These are phyloP conservation scores for Drosophila sechellia DNA, from an alignment of 1,140 invertebrate genomes.

Conservation along the genomic window DNA sequence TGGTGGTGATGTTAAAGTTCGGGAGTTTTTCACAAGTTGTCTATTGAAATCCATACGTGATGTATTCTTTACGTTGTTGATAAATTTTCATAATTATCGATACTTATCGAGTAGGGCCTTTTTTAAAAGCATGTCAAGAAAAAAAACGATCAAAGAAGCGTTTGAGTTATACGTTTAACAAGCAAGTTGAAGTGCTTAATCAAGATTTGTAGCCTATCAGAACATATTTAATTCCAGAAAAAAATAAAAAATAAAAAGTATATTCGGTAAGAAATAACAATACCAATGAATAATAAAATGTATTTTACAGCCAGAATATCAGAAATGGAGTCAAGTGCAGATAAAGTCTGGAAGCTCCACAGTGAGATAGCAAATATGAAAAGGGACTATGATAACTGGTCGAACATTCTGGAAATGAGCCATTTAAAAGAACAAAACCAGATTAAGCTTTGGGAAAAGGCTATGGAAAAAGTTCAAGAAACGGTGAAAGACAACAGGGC, in stretches of 20 bases:
- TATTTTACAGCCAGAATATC: not conserved
- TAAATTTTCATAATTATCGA: too few relatives aligned
- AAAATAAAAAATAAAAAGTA: not conserved
- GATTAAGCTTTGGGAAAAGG: not conserved
- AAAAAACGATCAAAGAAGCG: not conserved
- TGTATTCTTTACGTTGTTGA: too few relatives aligned
- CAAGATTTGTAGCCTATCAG: too few relatives aligned
- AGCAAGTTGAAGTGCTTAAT: not conserved
- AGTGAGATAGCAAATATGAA: not conserved
- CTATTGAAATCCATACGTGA: too few relatives aligned
- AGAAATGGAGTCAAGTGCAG: too few relatives aligned
- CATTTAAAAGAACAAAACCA: not conserved
- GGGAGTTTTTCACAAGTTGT: slow-evolving; percentile 1
- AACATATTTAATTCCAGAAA: not conserved
- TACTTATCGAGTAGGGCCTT: too few relatives aligned
- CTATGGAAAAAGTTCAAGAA: not conserved
- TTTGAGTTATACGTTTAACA: not conserved
- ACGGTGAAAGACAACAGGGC: not conserved
- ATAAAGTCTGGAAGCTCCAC: not conserved
- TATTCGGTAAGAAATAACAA: not conserved
- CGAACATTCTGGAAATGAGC: not conserved
- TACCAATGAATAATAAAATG: not conserved
- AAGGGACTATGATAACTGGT: slow-evolving; percentile 1
- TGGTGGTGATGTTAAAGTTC: not conserved
- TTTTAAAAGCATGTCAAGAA: too few relatives aligned